These are phyloP conservation scores for Drosophila dives DNA, from an alignment of 2,888 invertebrate genomes.

Conservation along the genomic window DNA sequence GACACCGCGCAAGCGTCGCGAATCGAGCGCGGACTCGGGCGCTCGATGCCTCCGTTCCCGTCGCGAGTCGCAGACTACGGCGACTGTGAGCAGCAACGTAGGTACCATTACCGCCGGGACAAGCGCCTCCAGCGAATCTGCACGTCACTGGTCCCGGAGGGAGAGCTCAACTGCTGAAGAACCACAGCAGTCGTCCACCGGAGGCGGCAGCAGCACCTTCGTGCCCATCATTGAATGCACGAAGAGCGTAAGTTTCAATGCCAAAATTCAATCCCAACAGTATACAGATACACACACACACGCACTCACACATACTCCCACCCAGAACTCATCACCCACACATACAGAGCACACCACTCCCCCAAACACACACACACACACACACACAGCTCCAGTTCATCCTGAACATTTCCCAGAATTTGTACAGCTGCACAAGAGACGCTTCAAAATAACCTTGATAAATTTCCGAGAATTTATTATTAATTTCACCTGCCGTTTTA, in stretches of 20 bases:
- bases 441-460: neutral
- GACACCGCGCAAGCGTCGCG: constrained; percentile 90
- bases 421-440: neutral
- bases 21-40: constrained; percentile 94
- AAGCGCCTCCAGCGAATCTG: constrained; percentile 86
- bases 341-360: neutral
- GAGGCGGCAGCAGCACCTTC: constrained; percentile 47
- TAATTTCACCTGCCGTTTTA: no score
- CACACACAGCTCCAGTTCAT: neutral
- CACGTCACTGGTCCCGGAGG: constrained; percentile 89
- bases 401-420: neutral
- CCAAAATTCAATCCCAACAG: neutral
- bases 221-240: constrained; percentile 71
- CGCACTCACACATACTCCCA: neutral
- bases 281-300: neutral
- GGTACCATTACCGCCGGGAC: neutral
- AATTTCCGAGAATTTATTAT: neutral
- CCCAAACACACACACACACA: neutral
- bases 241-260: constrained; percentile 67
- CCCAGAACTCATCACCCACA: neutral
- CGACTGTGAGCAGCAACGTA: constrained; percentile 62
- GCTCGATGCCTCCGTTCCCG: constrained; percentile 91
- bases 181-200: constrained; percentile 48
- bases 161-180: constrained; percentile 86
- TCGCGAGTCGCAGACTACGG: constrained; percentile 89